Evolutionary conservation across 2,888 invertebrate genomes (phyloP), one percentile per base, ranked within the genome.

Genomic region (Tetranychus piercei): DNA sequence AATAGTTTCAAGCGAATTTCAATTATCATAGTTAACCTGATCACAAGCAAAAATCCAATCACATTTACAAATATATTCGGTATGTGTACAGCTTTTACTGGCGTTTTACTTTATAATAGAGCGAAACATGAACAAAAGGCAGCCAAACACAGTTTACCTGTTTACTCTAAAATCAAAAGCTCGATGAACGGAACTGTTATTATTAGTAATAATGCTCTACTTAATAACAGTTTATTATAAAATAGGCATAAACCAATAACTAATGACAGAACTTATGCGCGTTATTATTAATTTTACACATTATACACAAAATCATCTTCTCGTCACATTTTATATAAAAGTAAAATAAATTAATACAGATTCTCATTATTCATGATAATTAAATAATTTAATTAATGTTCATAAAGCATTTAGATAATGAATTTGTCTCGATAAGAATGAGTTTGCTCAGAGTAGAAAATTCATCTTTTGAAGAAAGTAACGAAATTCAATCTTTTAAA

Each of bases 1-100:
- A 95, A 92, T 83, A 92, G 93, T 44, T 92, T 93, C 74, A 96
- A 96, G 84, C 86, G 95, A 79, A 92, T 94, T 79, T 90, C 89
- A 79, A 92, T 96, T 75, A 95, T 96, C 81, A 89, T 87, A 15
- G 76, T 91, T 55, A 94, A 95, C 72, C 85, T 96, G 78, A 83
- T 94, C 78, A 85, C 92, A 80, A 85, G 96, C 79, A 89, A 90
- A 74, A 96, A 96, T 85, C 95, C 95, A 6, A 94, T 96, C 66
- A 90, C 94, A 67, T 85, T 87, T 79, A 83, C 88, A 73, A 96
- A 95, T 84, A 84, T 94, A 78, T 85, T 89, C 74, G 96, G 95
- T 77, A 96, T 96, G 94, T 84, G 89, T 77, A 82, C 92, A 79
- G 94, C 96, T 71, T 89, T 93, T 78, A 84, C 88, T 76, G 96